These are phyloP conservation scores for Drosophila suboccidentalis DNA, from an alignment of 2,888 invertebrate species.

Conservation along the genomic window DNA sequence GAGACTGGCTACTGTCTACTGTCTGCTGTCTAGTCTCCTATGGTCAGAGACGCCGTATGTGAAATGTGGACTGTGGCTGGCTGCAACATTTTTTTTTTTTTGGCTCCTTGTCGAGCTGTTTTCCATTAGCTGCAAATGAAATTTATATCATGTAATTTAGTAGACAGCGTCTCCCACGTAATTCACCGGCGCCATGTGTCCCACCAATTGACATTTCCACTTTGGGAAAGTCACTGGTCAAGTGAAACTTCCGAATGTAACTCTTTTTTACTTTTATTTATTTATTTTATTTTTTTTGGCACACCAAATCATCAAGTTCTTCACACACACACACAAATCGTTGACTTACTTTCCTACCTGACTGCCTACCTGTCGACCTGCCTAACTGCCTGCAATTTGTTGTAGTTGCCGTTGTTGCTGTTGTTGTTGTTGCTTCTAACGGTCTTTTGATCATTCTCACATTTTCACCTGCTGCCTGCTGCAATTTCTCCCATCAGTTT, in stretches of 20 bases:
- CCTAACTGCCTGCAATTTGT: conserved; percentile 29
- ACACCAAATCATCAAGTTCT: conserved; percentile 49
- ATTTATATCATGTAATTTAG: conserved; percentile 73
- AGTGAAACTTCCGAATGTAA: conserved; percentile 48
- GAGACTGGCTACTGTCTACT: conserved; percentile 29
- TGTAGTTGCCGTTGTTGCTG: conserved; percentile 6
- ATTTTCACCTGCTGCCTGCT: conserved; percentile 59
- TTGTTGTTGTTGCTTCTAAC: conserved; percentile 38
- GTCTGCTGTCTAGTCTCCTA: conserved; percentile 22
- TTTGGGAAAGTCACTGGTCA: conserved; percentile 34
- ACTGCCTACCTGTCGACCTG: conserved; percentile 8
- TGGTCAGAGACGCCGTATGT: conserved; percentile 47
- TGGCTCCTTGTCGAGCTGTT: conserved; percentile 38
- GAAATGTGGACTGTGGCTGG: conserved; percentile 28
- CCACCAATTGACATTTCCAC: conserved; percentile 46
- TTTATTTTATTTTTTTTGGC: conserved; percentile 13
- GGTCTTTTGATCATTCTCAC: conserved; percentile 49
- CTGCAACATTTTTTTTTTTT: conserved; percentile 8
- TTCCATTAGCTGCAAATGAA: conserved; percentile 64
- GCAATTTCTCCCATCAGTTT: conserved; percentile 73
- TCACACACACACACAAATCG: conserved; percentile 4
- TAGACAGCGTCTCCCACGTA: conserved; percentile 51
- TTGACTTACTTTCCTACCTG: conserved; percentile 53
- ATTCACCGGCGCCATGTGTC: conserved; percentile 23
- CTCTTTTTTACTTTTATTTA: conserved; percentile 3